Base-by-base conservation (phyloP, 1,140 invertebrate genomes). In the Trigoniulus corallinus region DNA sequence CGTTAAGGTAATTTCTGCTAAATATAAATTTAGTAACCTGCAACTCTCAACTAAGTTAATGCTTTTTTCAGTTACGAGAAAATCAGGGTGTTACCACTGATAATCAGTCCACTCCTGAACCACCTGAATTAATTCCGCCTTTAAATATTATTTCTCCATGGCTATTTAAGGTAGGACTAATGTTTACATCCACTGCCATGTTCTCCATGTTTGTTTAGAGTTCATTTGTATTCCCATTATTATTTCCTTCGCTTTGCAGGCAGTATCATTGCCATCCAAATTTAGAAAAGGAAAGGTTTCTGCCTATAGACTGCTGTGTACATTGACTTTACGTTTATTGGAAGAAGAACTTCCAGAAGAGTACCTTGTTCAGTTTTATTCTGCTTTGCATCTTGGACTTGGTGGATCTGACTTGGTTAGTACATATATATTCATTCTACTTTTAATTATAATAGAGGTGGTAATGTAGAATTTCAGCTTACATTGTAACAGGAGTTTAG, bases 351-450 rank as follows among this genome's bases (percentile, higher is more conserved):
- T 78, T 25, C 66, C 73, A 13, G 70, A 67, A 55, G 75, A 81
- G 49, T 84, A 93, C 63, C 65, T 96, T 41, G 76, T 84, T 1
- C 74, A 92, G 29, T 95, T 95, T 68, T 95, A 93, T 66, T 73
- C 82, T 50, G 78, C 82, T 1, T 64, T 97, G 34, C 92, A 96
- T 68, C 75, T 80, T 55, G 87, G 83, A 15, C 64, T 80, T 3
- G 62, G 67, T 43, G 68, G 68, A 40, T 62, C 61, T 47, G 74
- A 78, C 61, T 72, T 75, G 66, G 73, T 74, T 62, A 56, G 48
- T 52, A 10, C 15, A 47, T 20, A n/a, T 46, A 25, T 42, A 29
- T 45, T 47, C 25, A 1, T 21, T 47, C 39, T 15, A 52, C 37
- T 56, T 51, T 47, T 24, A n/a, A 27, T 27, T n/a, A n/a, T n/a